Evolutionary conservation across 92 coral and sea anemone species (phyloP).

Genomic region (Bergia puertoricense): DNA sequence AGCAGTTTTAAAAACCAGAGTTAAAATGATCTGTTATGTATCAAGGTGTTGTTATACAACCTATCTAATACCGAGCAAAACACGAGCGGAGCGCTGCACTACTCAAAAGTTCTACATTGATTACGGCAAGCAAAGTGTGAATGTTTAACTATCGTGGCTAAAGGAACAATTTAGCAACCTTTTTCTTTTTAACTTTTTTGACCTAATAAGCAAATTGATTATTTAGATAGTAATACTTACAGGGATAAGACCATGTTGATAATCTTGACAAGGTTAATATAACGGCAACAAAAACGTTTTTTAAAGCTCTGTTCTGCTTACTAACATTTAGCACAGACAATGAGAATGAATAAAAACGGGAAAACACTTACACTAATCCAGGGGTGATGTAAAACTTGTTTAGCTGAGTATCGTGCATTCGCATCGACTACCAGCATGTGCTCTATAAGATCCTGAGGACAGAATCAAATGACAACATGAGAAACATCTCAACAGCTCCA

Average conservation of each 20-base stretch:
- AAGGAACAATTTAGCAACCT: too few relatives aligned
- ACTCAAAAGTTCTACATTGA: too few relatives aligned
- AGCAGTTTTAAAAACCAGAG: not conserved
- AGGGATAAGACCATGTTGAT: too few relatives aligned
- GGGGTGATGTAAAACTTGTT: constrained; percentile 79
- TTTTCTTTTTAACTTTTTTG: too few relatives aligned
- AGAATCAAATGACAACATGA: not conserved
- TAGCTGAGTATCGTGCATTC: constrained; percentile 86
- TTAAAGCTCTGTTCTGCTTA: too few relatives aligned
- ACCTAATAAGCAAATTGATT: too few relatives aligned
- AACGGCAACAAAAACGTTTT: too few relatives aligned
- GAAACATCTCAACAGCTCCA: not conserved
- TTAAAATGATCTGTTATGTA: too few relatives aligned
- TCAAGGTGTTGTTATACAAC: not conserved
- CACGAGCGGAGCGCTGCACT: not conserved
- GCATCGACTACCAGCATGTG: constrained; percentile 93
- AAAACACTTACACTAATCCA: constrained; percentile 81
- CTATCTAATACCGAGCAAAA: not conserved
- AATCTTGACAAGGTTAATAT: too few relatives aligned
- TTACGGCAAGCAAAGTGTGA: too few relatives aligned
- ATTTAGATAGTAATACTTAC: too few relatives aligned
- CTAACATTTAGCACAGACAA: not conserved
- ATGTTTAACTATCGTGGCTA: too few relatives aligned
- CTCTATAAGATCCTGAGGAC: constrained; percentile 80
- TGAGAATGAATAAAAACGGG: not conserved